phyloP scores from a whole-genome alignment of 2,113 vertebrate species.

The Cryptotis parvus region DNA sequence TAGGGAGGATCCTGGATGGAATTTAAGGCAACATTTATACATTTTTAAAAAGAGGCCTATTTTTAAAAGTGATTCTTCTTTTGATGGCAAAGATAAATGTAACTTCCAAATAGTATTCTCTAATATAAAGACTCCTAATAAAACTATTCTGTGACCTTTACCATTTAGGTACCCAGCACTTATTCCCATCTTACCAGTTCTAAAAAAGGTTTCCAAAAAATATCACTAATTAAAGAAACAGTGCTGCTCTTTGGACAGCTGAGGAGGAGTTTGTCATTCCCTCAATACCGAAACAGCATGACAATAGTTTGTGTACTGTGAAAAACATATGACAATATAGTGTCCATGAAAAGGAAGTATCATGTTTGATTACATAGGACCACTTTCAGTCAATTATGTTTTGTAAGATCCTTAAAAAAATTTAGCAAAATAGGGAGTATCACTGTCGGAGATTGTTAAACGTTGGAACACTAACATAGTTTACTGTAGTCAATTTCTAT shows the following conservation, averaged over 20 bases:
- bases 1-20: not conserved
- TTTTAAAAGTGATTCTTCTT: slow-evolving; percentile 65
- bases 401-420: not conserved
- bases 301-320: slow-evolving; percentile 24
- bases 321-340: slow-evolving; percentile 55
- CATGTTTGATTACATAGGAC: slow-evolving; percentile 60
- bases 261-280: not conserved
- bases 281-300: slow-evolving; percentile 67
- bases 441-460: not conserved
- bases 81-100: slow-evolving; percentile 70
- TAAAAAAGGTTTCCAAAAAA: slow-evolving; percentile 71
- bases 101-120: slow-evolving; percentile 40
- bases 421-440: slow-evolving; percentile 9
- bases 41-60: slow-evolving; percentile 5
- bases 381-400: not conserved
- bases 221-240: slow-evolving; percentile 53
- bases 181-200: not conserved
- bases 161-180: not conserved
- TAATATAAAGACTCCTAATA: slow-evolving; percentile 2
- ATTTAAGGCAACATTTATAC: slow-evolving; percentile 72
- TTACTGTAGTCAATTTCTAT: not conserved
- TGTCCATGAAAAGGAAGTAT: slow-evolving; percentile 65
- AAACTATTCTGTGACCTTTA: slow-evolving; percentile 11
- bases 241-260: not conserved
- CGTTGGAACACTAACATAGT: not conserved